A percentile compares a stretch with the other conserved stretches of the same genome.
Evolutionary conservation across 2,113 vertebrate genomes (phyloP).

Genomic region (Rhabdomys dilectus): DNA sequence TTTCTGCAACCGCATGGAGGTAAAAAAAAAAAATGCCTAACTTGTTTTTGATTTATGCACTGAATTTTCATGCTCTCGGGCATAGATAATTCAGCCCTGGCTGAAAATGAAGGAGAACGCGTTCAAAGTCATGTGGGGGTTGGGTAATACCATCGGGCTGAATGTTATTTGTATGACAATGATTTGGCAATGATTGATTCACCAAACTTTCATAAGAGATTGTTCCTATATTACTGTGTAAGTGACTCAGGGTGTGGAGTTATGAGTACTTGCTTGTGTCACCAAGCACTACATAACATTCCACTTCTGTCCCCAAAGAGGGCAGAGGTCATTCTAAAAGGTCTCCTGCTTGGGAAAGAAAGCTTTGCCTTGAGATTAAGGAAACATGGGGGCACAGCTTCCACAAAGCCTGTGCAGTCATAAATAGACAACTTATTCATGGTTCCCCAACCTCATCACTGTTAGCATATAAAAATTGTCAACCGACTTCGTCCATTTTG

Average conservation of each 20-base stretch:
- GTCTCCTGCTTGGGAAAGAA: background rate
- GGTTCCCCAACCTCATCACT: background rate
- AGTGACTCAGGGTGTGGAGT: background rate
- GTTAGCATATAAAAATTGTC: background rate
- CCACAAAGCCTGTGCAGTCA: background rate
- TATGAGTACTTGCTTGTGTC: background rate
- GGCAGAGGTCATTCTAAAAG: background rate
- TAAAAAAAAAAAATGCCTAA: background rate
- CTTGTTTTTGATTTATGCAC: slow-evolving; percentile 65
- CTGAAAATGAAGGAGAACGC: slow-evolving; percentile 52
- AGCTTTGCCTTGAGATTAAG: background rate
- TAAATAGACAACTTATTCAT: fast-evolving
- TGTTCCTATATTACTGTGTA: background rate
- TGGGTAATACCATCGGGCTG: slow-evolving; percentile 1
- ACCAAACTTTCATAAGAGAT: background rate
- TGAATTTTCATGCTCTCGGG: slow-evolving; percentile 47
- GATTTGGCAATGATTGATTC: slow-evolving; percentile 53
- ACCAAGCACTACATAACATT: background rate
- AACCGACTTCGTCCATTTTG: background rate
- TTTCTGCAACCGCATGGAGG: slow-evolving; percentile 35
- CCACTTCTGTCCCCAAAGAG: background rate
- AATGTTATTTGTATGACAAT: background rate
- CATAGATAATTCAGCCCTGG: slow-evolving; percentile 56
- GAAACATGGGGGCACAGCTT: background rate
- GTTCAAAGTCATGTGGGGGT: slow-evolving; percentile 28